phyloP scores from a whole-genome alignment of 1,140 invertebrate genomes.

The Daktulosphaira vitifoliae region DNA sequence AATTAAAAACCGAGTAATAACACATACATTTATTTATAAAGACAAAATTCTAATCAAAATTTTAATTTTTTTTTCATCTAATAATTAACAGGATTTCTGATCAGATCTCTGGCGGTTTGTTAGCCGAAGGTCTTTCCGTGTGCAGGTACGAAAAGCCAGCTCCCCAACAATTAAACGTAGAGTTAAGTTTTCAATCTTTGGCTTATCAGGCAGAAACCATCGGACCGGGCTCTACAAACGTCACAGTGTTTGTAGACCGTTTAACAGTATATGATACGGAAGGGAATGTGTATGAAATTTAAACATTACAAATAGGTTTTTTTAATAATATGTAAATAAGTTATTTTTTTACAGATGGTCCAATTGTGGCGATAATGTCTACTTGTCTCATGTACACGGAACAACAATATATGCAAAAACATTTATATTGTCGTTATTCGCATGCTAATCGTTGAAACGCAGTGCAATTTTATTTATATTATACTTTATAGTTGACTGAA shows the following conservation, averaged over 20 bases:
- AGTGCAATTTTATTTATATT: no score
- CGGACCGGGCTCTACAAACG: neutral
- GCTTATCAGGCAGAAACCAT: constrained; percentile 10
- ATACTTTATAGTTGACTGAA: no score
- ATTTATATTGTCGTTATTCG: constrained; percentile 1
- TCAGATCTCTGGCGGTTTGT: constrained; percentile 6
- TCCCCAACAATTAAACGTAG: neutral
- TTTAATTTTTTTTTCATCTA: no score
- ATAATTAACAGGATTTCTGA: neutral
- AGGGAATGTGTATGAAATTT: constrained; percentile 9
- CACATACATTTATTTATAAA: neutral
- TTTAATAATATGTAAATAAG: no score
- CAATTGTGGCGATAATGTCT: neutral
- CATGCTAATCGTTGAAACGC: no score
- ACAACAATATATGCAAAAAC: constrained; percentile 25
- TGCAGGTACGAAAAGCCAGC: neutral
- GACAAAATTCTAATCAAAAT: neutral
- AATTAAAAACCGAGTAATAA: constrained; percentile 9
- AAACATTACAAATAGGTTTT: no score
- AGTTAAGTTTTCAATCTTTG: constrained; percentile 17
- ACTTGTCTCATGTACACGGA: neutral
- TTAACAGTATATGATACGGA: constrained; percentile 4
- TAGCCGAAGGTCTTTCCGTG: constrained; percentile 14
- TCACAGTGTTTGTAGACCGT: constrained; percentile 1
- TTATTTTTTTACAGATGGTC: constrained; percentile 7